phyloP scores from a whole-genome alignment of 2,113 vertebrate species.

The Delphinapterus leucas region DNA sequence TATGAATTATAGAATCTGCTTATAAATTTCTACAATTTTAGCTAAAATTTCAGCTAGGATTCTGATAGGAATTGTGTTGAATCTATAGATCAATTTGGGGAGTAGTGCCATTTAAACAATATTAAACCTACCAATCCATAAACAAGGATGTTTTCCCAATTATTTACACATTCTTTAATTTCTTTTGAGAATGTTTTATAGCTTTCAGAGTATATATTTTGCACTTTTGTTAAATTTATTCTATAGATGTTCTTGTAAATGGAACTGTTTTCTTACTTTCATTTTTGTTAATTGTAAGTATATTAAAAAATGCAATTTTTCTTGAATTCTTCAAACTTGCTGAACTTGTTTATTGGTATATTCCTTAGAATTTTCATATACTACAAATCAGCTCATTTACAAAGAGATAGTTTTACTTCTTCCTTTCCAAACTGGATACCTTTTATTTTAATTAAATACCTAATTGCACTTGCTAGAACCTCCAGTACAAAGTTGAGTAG shows the following conservation, averaged over 20 bases:
- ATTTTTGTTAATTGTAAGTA: too few species aligned
- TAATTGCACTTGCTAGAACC: neutral
- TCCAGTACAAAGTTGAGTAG: neutral
- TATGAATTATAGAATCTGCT: neutral
- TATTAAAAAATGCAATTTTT: too few species aligned
- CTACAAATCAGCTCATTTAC: neutral
- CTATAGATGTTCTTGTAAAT: too few species aligned
- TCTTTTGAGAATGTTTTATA: neutral
- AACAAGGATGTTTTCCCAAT: neutral
- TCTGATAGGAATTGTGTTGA: neutral
- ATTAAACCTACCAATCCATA: neutral
- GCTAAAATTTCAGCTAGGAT: neutral
- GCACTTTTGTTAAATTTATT: neutral
- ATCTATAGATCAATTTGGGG: neutral
- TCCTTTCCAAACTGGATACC: neutral
- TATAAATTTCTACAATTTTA: neutral
- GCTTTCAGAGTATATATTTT: neutral
- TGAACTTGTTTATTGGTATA: neutral
- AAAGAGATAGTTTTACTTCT: neutral
- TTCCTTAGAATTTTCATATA: neutral
- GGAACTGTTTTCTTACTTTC: too few species aligned
- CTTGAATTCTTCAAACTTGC: neutral
- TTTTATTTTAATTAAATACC: neutral
- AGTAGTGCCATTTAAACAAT: neutral
- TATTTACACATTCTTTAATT: neutral